Evolutionary conservation across 2,888 invertebrate genomes (phyloP).

Genomic region (Ennomos erosarius): DNA sequence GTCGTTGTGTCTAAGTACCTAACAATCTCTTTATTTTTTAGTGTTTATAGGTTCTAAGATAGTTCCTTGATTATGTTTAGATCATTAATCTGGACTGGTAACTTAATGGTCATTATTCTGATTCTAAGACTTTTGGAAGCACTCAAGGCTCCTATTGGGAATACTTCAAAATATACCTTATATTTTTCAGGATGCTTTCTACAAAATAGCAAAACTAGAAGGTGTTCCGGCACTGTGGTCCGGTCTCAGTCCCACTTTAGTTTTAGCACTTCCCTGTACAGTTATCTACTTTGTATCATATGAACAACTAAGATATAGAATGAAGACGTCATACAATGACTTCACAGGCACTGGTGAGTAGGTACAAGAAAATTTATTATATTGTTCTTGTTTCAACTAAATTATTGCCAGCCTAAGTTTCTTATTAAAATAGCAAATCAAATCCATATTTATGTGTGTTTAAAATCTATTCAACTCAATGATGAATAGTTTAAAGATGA

Average conservation of each 20-base stretch:
- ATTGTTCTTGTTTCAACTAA: too few relatives aligned
- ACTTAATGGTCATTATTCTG: too few relatives aligned
- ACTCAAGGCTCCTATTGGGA: neutral
- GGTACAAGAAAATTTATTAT: neutral
- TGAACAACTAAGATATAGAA: conserved; percentile 92
- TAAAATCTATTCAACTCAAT: too few relatives aligned
- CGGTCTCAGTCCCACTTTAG: conserved; percentile 97
- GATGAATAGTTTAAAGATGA: too few relatives aligned
- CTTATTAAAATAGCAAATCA: too few relatives aligned
- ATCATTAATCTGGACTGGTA: too few relatives aligned
- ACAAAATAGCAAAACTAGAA: conserved; percentile 95
- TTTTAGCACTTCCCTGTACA: conserved; percentile 98
- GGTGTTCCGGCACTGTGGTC: conserved; percentile 97
- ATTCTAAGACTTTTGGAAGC: too few relatives aligned
- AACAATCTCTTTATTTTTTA: too few relatives aligned
- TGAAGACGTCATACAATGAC: conserved; percentile 85
- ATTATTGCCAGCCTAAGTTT: too few relatives aligned
- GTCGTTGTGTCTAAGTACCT: too few relatives aligned
- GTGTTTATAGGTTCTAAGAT: too few relatives aligned
- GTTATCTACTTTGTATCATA: conserved; percentile 98
- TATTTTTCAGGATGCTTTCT: conserved; percentile 94
- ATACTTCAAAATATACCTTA: neutral
- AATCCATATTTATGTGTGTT: too few relatives aligned
- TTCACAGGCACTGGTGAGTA: conserved; percentile 66
- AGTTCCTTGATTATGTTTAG: neutral